These are phyloP conservation scores for Hemithea aestivaria DNA, from an alignment of 2,888 invertebrate species.

Conservation along the genomic window DNA sequence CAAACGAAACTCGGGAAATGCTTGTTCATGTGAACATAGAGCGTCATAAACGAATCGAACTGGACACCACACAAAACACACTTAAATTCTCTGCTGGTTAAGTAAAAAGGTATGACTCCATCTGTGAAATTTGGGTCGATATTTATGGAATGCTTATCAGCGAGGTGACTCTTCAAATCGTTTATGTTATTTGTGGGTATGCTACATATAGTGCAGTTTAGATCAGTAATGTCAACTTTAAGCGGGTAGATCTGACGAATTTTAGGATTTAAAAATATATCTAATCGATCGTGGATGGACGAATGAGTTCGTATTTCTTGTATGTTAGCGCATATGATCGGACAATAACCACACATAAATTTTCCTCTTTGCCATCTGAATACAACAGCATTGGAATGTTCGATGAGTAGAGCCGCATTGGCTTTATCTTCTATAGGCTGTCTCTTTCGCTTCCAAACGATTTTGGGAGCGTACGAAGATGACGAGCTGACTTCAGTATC, in stretches of 20 bases:
- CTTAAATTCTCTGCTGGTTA: constrained; percentile 43
- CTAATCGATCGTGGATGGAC: constrained; percentile 39
- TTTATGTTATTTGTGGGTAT: constrained; percentile 29
- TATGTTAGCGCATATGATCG: constrained; percentile 35
- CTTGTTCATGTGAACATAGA: constrained; percentile 61
- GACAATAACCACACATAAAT: constrained; percentile 58
- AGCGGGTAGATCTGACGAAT: constrained; percentile 50
- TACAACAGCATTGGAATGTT: constrained; percentile 53
- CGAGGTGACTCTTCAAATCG: constrained; percentile 45
- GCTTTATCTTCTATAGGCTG: constrained; percentile 42
- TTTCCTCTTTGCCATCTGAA: constrained; percentile 56
- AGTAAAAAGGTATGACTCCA: constrained; percentile 52
- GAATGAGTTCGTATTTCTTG: constrained; percentile 45
- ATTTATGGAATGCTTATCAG: constrained; percentile 34
- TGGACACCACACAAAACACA: constrained; percentile 44
- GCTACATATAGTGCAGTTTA: constrained; percentile 45
- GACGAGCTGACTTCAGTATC: constrained; percentile 15
- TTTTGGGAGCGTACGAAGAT: constrained; percentile 29
- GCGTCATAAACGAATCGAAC: constrained; percentile 45
- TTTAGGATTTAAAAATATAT: constrained; percentile 40
- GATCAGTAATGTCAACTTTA: constrained; percentile 51
- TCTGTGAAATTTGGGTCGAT: constrained; percentile 38
- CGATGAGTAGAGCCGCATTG: constrained; percentile 53
- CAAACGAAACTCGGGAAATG: constrained; percentile 66
- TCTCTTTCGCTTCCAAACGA: constrained; percentile 48